Conservation (phyloP, 1,140 invertebrate species). For the Dufourea novaeangliae region DNA sequence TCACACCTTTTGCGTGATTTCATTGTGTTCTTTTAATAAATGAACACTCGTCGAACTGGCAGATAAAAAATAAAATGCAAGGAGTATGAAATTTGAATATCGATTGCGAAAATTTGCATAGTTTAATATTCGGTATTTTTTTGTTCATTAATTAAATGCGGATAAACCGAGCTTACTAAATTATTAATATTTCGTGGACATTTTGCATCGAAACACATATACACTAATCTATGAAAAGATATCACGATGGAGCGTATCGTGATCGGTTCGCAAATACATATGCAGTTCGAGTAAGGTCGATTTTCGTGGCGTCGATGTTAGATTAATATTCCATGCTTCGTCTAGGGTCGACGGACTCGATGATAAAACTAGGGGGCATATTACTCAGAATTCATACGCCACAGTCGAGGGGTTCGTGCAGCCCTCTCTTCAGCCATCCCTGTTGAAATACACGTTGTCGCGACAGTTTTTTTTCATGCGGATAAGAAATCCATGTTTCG, state of each 20-base stretch:
- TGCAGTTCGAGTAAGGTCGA: slow-evolving; percentile 47
- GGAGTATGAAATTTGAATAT: neutral
- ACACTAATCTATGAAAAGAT: neutral
- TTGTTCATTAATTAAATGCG: neutral
- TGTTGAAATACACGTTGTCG: slow-evolving; percentile 1
- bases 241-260: neutral
- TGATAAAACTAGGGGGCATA: slow-evolving; percentile 24
- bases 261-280: neutral
- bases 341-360: slow-evolving; percentile 43
- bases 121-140: neutral
- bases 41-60: too few species aligned
- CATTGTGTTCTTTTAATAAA: neutral
- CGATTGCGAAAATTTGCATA: neutral
- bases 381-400: slow-evolving; percentile 32
- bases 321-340: slow-evolving; percentile 60
- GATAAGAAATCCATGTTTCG: neutral
- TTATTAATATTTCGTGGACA: neutral
- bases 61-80: neutral
- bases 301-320: slow-evolving; percentile 47
- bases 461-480: neutral
- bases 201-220: neutral
- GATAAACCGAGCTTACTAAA: neutral
- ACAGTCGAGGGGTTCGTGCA: slow-evolving; percentile 6
- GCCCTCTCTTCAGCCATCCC: neutral
- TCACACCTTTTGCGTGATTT: neutral